Evolutionary conservation across 1,140 invertebrate species (phyloP), one percentile per base, ranked within the genome.

Genomic region (Drosophila lowei): DNA sequence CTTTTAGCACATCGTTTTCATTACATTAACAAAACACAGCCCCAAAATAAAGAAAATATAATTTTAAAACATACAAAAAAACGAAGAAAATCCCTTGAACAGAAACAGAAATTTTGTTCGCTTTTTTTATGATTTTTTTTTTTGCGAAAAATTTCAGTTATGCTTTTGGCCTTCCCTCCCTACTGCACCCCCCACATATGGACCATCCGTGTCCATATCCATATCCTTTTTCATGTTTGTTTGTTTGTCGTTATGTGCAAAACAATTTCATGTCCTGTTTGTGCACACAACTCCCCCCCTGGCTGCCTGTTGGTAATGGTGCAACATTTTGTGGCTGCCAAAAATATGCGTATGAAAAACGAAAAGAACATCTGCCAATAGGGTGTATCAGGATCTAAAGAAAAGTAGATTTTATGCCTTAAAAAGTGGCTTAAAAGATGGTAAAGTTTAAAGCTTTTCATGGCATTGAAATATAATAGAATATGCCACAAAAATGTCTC

Each of bases 1-100:
- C 83, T 79, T 88, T 88, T 88, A 88, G 76, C 71, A 44, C 52
- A 43, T 60, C 84, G 76, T 71, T 84, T 88, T 88, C 83, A 88
- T 88, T 88, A 88, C 83, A 83, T 89, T 88, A 79, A 58, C 64
- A 62, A 55, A 80, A 76, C 52, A 66, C 43, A 49, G 56, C 52
- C 48, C 52, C 44, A 68, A 68, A 68, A 68, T 68, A 68, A 49
- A 18, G 44, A 63, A 60, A 64, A 74, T 16, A 54, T 16, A 25
- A 42, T 63, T 64, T 67, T 63, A 57, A 74, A 78, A 44, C 43
- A 41, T 46, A 60, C 34, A 13, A 25, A 25, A 47, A 53, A 57
- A 25, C 0, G 0, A 4, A 0, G 34, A 34, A 34, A 8, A 42
- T 15, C 34, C 44, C 30, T 18, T 52, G 48, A 38, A 38, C 11